phyloP scores from a whole-genome alignment of 1,140 invertebrate genomes.

The Eufriesea mexicana region DNA sequence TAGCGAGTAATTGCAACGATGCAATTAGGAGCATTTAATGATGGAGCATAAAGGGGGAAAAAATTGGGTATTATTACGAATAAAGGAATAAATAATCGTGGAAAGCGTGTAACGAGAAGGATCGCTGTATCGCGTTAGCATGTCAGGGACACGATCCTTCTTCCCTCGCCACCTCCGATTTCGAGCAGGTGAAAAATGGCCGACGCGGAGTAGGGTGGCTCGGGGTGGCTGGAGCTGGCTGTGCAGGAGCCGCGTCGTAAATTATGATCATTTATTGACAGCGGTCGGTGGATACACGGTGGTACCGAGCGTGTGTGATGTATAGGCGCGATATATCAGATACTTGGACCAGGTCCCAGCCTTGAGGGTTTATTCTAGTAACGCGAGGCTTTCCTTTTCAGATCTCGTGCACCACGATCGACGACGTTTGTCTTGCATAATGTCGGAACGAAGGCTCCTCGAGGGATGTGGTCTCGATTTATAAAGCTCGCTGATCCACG shows the following conservation, averaged over 20 bases:
- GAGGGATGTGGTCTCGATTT: background rate
- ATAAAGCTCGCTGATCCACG: background rate
- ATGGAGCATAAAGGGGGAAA: too few relatives aligned
- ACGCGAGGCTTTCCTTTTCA: constrained; percentile 40
- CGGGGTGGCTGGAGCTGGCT: too few relatives aligned
- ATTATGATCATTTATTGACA: constrained; percentile 39
- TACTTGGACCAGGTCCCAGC: constrained; percentile 49
- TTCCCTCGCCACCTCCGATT: background rate
- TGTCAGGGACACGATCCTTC: too few relatives aligned
- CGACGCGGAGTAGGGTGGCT: background rate
- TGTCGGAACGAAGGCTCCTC: background rate
- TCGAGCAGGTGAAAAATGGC: background rate
- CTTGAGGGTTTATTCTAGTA: constrained; percentile 54
- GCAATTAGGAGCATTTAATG: too few relatives aligned
- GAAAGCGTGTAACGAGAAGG: too few relatives aligned
- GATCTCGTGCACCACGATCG: constrained; percentile 11
- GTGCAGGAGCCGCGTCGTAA: background rate
- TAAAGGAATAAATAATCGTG: too few relatives aligned
- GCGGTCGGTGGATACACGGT: background rate
- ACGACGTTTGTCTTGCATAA: constrained; percentile 15
- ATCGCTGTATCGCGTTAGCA: too few relatives aligned
- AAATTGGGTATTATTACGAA: too few relatives aligned
- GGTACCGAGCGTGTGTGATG: background rate
- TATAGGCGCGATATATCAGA: constrained; percentile 24
- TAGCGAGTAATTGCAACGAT: too few relatives aligned